Evolutionary conservation across 2,797 vertebrate genomes (phyloP), one percentile per base, ranked within the genome.

Genomic region (Chanos chanos): DNA sequence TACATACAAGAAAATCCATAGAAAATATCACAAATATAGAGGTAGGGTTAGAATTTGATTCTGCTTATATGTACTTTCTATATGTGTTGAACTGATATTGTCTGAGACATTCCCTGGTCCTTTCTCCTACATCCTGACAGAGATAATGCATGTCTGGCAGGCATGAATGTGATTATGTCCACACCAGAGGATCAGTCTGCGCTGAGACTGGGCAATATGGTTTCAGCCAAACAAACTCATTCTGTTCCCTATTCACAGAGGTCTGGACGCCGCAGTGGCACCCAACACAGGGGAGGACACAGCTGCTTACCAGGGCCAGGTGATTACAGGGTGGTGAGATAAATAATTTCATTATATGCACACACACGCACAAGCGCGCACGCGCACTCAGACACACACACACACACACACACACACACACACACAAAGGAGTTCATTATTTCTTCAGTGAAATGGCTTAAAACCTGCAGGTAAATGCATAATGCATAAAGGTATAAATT

Each of bases 271-370:
- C 37, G 65, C 65, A 62, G 37, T 52, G 62, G 44, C 59, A 57
- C 39, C 58, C 68, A 59, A 62, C 64, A 47, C 65, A 24, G 36
- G 31, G 31, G 62, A 68, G 45, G 22, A 54, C 45, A 45, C 66
- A 68, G 66, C 66, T 68, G 66, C 62, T 41, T 50, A 19, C 37
- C 22, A 34, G 34, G 22, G 37, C 51, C 6, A 5, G 36, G 58
- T 55, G 51, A 68, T 50, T 56, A 68, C 36, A 50, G 44, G 22
- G 15, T 13, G 41, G 33, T 43, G 34, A 15, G 25, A n/a, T n/a
- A n/a, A n/a, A n/a, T n/a, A n/a, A n/a, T n/a, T n/a, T n/a, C n/a
- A n/a, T n/a, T 21, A 28, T 10, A 55, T 9, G 34, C 19, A 18
- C 39, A 15, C 28, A 25, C 25, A 45, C 2, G 25, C 25, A 44